Evolutionary conservation across 1,140 invertebrate species (phyloP).

Genomic region (Ceratina calcarata): DNA sequence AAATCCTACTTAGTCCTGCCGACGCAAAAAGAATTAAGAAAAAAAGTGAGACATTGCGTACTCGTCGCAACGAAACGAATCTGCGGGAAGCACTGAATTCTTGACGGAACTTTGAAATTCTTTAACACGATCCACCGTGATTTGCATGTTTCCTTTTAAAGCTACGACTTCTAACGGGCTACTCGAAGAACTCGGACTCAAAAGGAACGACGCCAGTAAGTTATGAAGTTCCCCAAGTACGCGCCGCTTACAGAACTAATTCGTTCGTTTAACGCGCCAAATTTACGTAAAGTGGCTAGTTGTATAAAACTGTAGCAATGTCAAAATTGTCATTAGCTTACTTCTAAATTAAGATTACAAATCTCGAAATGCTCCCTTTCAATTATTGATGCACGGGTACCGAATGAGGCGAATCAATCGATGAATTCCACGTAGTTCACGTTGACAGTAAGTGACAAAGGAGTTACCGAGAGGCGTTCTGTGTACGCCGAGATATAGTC

Average conservation of each 20-base stretch:
- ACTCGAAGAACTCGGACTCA: neutral
- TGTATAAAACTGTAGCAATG: no score
- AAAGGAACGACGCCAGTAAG: neutral
- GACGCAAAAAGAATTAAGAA: neutral
- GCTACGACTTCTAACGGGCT: neutral
- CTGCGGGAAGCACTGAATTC: neutral
- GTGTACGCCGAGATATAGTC: constrained; percentile 59
- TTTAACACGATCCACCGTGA: neutral
- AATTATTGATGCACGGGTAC: no score
- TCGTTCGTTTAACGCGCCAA: neutral
- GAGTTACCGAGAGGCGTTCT: constrained; percentile 1
- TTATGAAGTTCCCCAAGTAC: neutral
- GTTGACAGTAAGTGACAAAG: constrained; percentile 2
- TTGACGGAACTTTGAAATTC: neutral
- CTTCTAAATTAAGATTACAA: no score
- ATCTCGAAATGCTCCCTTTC: no score
- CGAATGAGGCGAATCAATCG: constrained; percentile 17
- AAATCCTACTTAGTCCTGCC: neutral
- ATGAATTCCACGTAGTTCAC: constrained; percentile 8
- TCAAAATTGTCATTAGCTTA: no score
- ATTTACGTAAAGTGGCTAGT: no score
- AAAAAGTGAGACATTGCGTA: neutral
- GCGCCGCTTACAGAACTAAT: neutral
- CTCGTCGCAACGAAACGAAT: no score
- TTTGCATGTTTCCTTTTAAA: constrained; percentile 2